A percentile compares a stretch with the other conserved stretches of the same genome.
These are phyloP conservation scores for Phrynocephalus forsythii DNA, from an alignment of 2,797 vertebrate species.

Conservation along the genomic window DNA sequence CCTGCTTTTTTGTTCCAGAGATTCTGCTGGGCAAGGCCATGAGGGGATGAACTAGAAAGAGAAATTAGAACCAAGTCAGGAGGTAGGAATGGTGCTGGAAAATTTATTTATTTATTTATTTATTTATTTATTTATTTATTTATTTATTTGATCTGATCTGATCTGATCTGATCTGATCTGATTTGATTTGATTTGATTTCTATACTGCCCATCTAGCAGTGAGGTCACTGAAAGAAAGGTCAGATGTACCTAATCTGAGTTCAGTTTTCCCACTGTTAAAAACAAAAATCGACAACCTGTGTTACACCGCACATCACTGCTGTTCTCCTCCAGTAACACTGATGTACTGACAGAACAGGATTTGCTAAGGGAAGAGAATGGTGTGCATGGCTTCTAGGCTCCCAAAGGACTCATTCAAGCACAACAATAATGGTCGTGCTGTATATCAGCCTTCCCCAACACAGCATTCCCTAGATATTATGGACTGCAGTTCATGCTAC, in stretches of 20 bases:
- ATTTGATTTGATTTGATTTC: no score
- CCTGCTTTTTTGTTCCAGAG: neutral
- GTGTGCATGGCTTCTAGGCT: neutral
- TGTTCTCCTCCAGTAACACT: neutral
- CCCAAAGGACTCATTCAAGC: no score
- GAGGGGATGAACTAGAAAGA: no score
- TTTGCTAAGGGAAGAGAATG: neutral
- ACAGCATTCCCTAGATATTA: neutral
- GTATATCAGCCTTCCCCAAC: neutral
- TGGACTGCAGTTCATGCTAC: neutral
- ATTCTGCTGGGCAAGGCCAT: no score
- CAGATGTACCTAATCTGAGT: neutral
- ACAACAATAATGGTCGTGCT: neutral
- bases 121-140: no score
- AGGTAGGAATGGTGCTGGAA: neutral
- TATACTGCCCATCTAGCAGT: no score
- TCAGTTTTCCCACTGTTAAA: neutral
- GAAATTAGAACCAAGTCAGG: neutral
- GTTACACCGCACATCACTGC: neutral
- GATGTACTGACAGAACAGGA: neutral
- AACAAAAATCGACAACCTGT: neutral
- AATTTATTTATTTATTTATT: no score
- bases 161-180: no score
- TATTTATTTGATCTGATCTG: no score
- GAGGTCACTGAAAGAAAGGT: neutral